Base-by-base conservation (phyloP, 1,140 invertebrate species). In the Rhopalosiphum maidis region DNA sequence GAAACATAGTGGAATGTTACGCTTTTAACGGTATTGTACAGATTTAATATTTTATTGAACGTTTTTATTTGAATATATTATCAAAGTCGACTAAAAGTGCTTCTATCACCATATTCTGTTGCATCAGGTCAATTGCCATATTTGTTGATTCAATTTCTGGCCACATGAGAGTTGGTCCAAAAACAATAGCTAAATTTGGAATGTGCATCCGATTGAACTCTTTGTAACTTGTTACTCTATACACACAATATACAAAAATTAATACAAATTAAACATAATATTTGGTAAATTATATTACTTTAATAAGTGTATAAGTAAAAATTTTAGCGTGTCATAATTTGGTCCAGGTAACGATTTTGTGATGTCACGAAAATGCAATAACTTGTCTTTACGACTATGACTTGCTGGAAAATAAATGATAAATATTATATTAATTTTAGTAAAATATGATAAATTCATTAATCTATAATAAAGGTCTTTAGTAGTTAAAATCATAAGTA, bases 131-230 rank as follows among this genome's bases (percentile, higher is more conserved):
- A 35, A 96, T 95, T 55, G 96, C 97, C 95, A 97, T 96, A 94
- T 96, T 96, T 93, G 94, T 94, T 25, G 96, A 96, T 91, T 96
- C 96, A 25, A 95, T 95, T 94, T 96, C 96, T 7, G 96, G 96
- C 96, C 97, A 97, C 95, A 97, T 96, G 41, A 98, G 95, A 55
- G 96, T 97, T 11, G 98, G 98, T 2, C 98, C 98, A 96, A 98
- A 99, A 18, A 99, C 98, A 90, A 99, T 99, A 35, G 98, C 98
- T 94, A 99, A 95, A 95, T 98, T 99, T 77, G 97, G 97, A 94
- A 97, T 96, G 94, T 98, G 97, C 98, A 99, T 99, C 43, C 98
- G 96, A 95, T 99, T 99, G 94, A 97, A 96, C 89, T 96, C 96
- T 94, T 97, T 96, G 95, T 96, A 96, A 89, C 96, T 95, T 46